These are phyloP conservation scores for Hippocampus zosterae DNA, from an alignment of 2,113 vertebrate genomes.

Conservation along the genomic window DNA sequence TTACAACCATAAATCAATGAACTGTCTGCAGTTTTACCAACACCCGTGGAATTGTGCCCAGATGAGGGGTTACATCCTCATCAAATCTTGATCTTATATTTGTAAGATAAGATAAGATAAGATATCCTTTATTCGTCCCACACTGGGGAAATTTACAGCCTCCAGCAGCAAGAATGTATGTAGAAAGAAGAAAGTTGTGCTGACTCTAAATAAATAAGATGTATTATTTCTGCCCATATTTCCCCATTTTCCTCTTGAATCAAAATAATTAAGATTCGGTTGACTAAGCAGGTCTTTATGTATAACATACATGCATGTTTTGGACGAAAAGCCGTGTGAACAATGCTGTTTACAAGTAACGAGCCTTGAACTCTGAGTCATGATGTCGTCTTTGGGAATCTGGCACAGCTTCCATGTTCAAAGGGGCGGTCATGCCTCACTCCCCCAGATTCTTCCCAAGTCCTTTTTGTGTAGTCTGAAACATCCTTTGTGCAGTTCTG, in stretches of 20 bases:
- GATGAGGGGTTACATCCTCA: slow-evolving; percentile 2
- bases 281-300: slow-evolving; percentile 7
- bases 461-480: slow-evolving; percentile 25
- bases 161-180: no score
- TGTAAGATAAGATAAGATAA: no score
- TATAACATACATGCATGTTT: not conserved
- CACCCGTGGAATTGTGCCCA: slow-evolving; percentile 2
- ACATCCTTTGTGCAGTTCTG: slow-evolving; percentile 7
- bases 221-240: not conserved
- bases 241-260: slow-evolving; percentile 23
- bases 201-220: slow-evolving; percentile 11
- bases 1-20: slow-evolving; percentile 5
- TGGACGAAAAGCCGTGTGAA: slow-evolving; percentile 56
- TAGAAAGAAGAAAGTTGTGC: no score
- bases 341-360: slow-evolving; percentile 55
- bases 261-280: slow-evolving; percentile 19
- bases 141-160: no score
- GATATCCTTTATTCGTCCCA: no score
- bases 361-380: slow-evolving; percentile 63
- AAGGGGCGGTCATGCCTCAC: slow-evolving; percentile 31
- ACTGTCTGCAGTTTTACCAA: slow-evolving; percentile 10
- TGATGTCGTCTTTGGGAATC: slow-evolving; percentile 42
- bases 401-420: slow-evolving; percentile 37
- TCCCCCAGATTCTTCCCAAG: slow-evolving; percentile 28
- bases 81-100: not conserved